Base-by-base conservation (phyloP, 1,140 invertebrate genomes). In the Papilio machaon region DNA sequence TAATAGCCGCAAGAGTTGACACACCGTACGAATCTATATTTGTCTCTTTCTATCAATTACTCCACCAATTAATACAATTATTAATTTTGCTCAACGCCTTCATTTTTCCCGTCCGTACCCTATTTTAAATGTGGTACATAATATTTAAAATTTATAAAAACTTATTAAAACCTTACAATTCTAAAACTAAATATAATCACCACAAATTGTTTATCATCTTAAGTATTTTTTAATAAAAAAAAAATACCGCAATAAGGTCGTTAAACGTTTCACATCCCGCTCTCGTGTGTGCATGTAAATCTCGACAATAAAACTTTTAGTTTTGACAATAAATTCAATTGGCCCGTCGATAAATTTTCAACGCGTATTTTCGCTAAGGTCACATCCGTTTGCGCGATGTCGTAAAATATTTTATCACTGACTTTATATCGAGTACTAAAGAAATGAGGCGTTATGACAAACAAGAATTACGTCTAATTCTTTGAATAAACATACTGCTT, bases 281-380 rank as follows among this genome's bases (percentile, higher is more conserved):
- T 58, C 82, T 35, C 30, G 64, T 15, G 52, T 17, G 83, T 52
- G 79, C 76, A 79, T 84, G 83, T 82, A 81, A 82, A 84, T 82
- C 81, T 83, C 60, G 74, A 77, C 78, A 85, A 81, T 85, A 87
- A 87, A 87, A 83, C 82, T 87, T 85, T 87, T 84, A 85, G 83
- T 86, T 86, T 86, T 86, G 82, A 84, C 82, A 80, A 88, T 88
- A 88, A 88, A 88, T 88, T 84, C 81, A 83, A 85, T 83, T 83
- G 85, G 83, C 17, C 64, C 75, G 80, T 79, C 85, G 73, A 86
- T 88, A 86, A 86, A 88, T 88, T 87, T 78, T 82, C 75, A 84
- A 85, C 84, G 80, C 82, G 85, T 84, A 86, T 84, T 84, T 82
- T 83, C 52, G 81, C 82, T 67, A 81, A 85, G 82, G 82, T 83